A percentile compares a stretch with the other conserved stretches of the same genome.
phyloP scores from a whole-genome alignment of 2,113 vertebrate species.

The Agapornis roseicollis region DNA sequence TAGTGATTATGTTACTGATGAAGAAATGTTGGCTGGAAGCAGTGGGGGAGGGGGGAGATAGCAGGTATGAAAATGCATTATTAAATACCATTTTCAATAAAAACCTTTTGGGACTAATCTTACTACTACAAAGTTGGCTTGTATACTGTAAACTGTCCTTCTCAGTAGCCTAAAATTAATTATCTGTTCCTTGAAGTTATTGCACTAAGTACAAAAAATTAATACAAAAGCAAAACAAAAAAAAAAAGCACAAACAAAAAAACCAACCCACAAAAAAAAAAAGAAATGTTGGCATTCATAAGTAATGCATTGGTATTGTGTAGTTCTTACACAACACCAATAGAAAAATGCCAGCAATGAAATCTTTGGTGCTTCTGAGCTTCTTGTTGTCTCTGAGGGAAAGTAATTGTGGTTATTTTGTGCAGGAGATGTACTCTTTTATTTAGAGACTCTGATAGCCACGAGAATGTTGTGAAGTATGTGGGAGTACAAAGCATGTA shows the following conservation, averaged over 20 bases:
- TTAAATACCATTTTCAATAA: background rate
- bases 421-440: background rate
- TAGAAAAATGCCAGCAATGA: background rate
- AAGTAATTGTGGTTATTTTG: constrained; percentile 6
- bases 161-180: background rate
- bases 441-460: background rate
- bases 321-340: background rate
- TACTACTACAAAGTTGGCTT: background rate
- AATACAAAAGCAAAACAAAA: no score
- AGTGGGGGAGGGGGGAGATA: background rate
- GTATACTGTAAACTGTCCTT: background rate
- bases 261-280: no score
- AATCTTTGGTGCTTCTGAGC: background rate
- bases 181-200: background rate
- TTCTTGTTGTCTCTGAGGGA: background rate
- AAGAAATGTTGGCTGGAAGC: background rate
- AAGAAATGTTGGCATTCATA: background rate
- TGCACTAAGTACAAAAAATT: background rate
- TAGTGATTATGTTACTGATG: background rate
- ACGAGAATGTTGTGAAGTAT: background rate
- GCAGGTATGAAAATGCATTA: background rate
- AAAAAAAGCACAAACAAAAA: no score
- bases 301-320: background rate
- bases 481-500: background rate
- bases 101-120: background rate